A percentile compares a stretch with the other conserved stretches of the same genome.
Conservation (phyloP, 1,140 invertebrate species). For the Aphidius gifuensis region DNA sequence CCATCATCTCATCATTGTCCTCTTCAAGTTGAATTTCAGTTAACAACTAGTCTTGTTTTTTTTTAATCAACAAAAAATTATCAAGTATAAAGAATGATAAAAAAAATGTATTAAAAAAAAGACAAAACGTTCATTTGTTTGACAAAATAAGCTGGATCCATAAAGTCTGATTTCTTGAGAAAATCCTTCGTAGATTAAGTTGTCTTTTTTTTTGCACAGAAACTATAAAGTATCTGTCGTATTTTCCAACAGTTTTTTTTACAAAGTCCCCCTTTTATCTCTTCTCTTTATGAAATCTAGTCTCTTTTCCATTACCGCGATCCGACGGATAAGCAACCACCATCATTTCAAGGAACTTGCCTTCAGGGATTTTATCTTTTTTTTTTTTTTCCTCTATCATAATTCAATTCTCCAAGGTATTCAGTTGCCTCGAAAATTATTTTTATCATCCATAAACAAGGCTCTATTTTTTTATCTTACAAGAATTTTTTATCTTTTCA, state of each 20-base stretch:
- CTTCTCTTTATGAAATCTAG: constrained; percentile 11
- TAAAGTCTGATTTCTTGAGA: constrained; percentile 20
- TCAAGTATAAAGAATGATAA: neutral
- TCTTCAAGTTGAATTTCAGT: neutral
- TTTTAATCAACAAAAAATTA: neutral
- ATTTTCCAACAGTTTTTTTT: neutral
- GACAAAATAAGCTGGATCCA: neutral
- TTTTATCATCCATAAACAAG: constrained; percentile 18
- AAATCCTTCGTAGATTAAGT: constrained; percentile 44
- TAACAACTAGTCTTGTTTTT: too few relatives aligned
- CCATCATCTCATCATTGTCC: constrained; percentile 30
- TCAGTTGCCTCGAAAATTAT: constrained; percentile 22
- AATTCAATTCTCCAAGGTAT: constrained; percentile 25
- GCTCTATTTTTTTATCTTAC: neutral
- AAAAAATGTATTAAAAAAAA: neutral
- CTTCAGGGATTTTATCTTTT: neutral
- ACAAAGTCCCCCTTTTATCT: constrained; percentile 25
- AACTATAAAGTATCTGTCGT: constrained; percentile 43
- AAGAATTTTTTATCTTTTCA: neutral
- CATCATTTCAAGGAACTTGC: constrained; percentile 7
- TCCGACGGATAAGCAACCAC: constrained; percentile 43
- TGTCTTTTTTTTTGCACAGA: constrained; percentile 35
- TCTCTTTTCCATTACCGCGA: constrained; percentile 42
- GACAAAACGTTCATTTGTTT: constrained; percentile 13
- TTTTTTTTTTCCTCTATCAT: constrained; percentile 6